phyloP scores from a whole-genome alignment of 1,140 invertebrate genomes.

The Wasmannia auropunctata region DNA sequence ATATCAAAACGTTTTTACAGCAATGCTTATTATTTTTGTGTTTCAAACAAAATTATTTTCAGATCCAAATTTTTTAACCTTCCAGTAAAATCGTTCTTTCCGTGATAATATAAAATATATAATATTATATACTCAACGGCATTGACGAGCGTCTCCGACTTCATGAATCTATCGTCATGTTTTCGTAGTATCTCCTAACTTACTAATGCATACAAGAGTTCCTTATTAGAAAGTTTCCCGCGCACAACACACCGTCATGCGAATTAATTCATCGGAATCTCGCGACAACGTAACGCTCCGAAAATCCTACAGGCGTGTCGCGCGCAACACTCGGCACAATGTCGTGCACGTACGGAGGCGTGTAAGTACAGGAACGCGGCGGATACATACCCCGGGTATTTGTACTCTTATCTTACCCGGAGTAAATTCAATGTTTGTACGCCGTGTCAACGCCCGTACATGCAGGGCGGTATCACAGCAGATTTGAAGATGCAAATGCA shows the following conservation, averaged over 20 bases:
- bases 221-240: conserved; percentile 10
- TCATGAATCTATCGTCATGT: neutral
- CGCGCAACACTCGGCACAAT: conserved; percentile 39
- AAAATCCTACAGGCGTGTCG: conserved; percentile 60
- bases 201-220: neutral
- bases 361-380: conserved; percentile 62
- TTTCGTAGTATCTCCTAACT: conserved; percentile 37
- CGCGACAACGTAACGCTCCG: conserved; percentile 55
- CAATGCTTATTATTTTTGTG: too few relatives aligned
- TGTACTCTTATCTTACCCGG: conserved; percentile 74
- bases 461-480: conserved; percentile 64
- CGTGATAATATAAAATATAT: neutral
- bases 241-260: conserved; percentile 15
- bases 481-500: conserved; percentile 76
- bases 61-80: too few relatives aligned
- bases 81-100: too few relatives aligned
- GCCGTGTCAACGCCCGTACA: conserved; percentile 68
- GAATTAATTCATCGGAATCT: conserved; percentile 66
- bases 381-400: conserved; percentile 62
- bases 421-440: conserved; percentile 71
- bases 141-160: neutral
- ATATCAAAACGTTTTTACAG: too few relatives aligned
- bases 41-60: too few relatives aligned
- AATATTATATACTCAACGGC: neutral
- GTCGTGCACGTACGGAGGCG: conserved; percentile 46